Evolutionary conservation across 2,888 invertebrate genomes (phyloP).

Genomic region (Lasioglossum morio): DNA sequence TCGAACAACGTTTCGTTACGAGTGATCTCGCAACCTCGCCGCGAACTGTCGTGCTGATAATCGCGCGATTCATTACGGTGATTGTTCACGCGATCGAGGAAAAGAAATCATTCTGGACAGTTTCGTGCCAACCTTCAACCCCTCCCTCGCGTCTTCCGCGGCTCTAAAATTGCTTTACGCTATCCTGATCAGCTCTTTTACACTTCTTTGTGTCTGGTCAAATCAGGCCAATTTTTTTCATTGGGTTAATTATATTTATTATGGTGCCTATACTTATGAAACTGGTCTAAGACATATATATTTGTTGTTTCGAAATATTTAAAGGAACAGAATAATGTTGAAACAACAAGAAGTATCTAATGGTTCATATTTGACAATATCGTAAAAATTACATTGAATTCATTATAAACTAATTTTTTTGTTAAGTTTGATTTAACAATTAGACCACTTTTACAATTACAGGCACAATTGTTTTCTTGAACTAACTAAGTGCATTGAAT

Average conservation of each 20-base stretch:
- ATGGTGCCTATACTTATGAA: no score
- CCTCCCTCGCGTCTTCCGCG: neutral
- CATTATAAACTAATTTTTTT: no score
- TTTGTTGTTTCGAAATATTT: no score
- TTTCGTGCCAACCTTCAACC: neutral
- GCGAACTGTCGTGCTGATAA: neutral
- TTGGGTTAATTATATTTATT: no score
- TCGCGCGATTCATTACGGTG: neutral
- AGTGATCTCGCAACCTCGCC: neutral
- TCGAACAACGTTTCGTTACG: neutral
- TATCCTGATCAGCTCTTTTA: neutral
- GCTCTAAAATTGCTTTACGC: neutral
- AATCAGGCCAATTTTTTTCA: neutral
- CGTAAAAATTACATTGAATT: no score
- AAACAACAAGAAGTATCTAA: no score
- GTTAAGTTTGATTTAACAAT: no score
- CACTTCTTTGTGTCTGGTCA: neutral
- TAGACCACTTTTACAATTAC: no score
- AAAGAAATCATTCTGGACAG: neutral
- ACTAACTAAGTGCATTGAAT: neutral
- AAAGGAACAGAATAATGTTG: no score
- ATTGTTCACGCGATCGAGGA: neutral
- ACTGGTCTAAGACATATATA: no score
- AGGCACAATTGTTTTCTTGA: no score
- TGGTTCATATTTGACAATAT: no score